Conservation (phyloP, 2,888 invertebrate genomes). For the Lasioglossum villosulum region DNA sequence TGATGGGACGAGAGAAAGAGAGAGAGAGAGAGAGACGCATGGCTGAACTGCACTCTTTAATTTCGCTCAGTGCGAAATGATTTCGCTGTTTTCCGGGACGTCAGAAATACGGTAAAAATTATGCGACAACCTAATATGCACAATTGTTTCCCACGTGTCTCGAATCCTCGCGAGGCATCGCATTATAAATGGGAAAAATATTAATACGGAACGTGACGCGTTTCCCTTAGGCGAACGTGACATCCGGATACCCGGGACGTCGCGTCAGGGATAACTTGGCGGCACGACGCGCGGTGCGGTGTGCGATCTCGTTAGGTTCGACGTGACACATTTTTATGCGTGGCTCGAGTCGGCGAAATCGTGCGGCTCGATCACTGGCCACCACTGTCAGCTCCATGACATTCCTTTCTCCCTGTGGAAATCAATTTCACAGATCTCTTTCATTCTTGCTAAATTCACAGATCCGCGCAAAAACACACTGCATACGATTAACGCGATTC, state of each 20-base stretch:
- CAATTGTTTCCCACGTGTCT: slow-evolving; percentile 3
- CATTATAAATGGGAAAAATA: background rate
- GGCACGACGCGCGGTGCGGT: background rate
- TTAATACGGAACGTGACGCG: slow-evolving; percentile 40
- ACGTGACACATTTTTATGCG: slow-evolving; percentile 31
- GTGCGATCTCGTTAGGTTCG: slow-evolving; percentile 18
- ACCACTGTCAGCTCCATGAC: background rate
- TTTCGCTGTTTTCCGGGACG: background rate
- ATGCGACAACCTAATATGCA: background rate
- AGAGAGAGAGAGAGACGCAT: background rate
- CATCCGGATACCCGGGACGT: background rate
- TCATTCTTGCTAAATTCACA: background rate
- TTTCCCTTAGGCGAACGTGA: slow-evolving; percentile 42
- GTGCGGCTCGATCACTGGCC: background rate
- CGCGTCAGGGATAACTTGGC: slow-evolving; percentile 4
- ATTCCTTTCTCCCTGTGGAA: background rate
- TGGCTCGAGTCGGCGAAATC: slow-evolving; percentile 1
- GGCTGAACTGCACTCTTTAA: background rate
- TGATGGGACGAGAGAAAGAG: background rate
- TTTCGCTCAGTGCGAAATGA: background rate
- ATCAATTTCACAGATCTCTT: background rate
- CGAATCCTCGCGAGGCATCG: background rate
- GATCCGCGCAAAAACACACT: background rate
- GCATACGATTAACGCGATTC: background rate
- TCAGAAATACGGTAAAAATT: background rate